Evolutionary conservation across 2,797 vertebrate genomes (phyloP), one percentile per base, ranked within the genome.

Genomic region (Ficedula albicollis): DNA sequence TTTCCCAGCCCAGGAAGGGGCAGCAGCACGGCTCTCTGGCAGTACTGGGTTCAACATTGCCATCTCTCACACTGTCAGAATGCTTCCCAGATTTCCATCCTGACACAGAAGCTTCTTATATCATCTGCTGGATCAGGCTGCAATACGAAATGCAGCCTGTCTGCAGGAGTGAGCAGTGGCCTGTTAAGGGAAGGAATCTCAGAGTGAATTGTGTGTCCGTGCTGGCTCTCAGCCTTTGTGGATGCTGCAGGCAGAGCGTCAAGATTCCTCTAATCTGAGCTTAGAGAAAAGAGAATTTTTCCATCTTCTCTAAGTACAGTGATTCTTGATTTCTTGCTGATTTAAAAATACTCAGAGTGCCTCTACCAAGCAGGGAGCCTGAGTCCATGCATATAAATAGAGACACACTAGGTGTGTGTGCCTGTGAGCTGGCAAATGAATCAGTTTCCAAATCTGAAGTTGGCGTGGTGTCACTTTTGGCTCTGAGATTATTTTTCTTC

Each of bases 371-470:
- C 69, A 59, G 44, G 26, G 55, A 44, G 72, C 49, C 41, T 8
- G 49, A 68, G 43, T 46, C 78, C 41, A 1, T 9, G 39, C 3
- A 1, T 78, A 64, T 69, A 81, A 87, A 87, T 86, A 78, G 7
- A 81, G 58, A 32, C 39, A 25, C 3, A 1, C 64, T 56, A 94
- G 95, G 95, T 88, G 66, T 79, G 85, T 64, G 22, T 86, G 94
- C 75, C 81, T 64, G 3, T 64, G 62, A 85, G 84, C 87, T 93
- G 95, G 84, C 91, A 89, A 72, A 80, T 91, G 94, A 95, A 91
- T 96, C 90, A 54, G 58, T 51, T 93, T 88, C 89, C 64, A 91
- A 72, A 85, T 90, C 38, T 81, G 84, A 94, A 67, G 44, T 73
- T 95, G 84, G 91, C 6, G 0, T 90, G 3, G 30, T 75, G 70